These are phyloP conservation scores for Penaeus monodon DNA, from an alignment of 2,888 invertebrate species.

Conservation along the genomic window DNA sequence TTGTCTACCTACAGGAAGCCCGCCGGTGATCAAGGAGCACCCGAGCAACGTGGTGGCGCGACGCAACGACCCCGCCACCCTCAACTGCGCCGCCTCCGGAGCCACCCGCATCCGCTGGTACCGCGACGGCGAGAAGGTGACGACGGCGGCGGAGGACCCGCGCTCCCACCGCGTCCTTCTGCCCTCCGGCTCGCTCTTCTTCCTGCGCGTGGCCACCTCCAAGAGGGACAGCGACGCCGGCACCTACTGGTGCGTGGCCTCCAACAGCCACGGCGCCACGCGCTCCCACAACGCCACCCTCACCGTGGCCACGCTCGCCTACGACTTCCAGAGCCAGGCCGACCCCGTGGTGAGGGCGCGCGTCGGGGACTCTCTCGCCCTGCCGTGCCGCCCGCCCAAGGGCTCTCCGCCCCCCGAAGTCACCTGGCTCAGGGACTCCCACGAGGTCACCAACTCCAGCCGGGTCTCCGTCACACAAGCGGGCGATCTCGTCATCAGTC, in stretches of 20 bases:
- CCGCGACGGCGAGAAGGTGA: conserved; percentile 82
- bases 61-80: conserved; percentile 95
- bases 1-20: conserved; percentile 70
- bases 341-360: conserved; percentile 90
- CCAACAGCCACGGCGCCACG: conserved; percentile 89
- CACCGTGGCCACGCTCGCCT: conserved; percentile 94
- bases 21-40: conserved; percentile 96
- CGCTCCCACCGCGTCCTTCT: conserved; percentile 83
- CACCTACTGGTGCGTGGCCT: conserved; percentile 96
- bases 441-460: conserved; percentile 66
- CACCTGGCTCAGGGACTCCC: conserved; percentile 84
- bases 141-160: conserved; percentile 66
- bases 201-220: conserved; percentile 92
- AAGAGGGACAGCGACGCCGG: conserved; percentile 75
- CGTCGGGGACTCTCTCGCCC: conserved; percentile 87
- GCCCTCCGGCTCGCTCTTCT: conserved; percentile 92
- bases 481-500: conserved; percentile 89
- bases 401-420: conserved; percentile 95
- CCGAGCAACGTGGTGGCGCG: conserved; percentile 95
- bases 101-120: conserved; percentile 95
- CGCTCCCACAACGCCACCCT: conserved; percentile 93
- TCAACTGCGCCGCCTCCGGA: conserved; percentile 98
- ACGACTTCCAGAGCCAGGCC: conserved; percentile 93
- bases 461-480: conserved; percentile 82
- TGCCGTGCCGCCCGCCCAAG: conserved; percentile 93